Conservation (phyloP, 2,888 invertebrate species). For the Drosophila maculinotata region DNA sequence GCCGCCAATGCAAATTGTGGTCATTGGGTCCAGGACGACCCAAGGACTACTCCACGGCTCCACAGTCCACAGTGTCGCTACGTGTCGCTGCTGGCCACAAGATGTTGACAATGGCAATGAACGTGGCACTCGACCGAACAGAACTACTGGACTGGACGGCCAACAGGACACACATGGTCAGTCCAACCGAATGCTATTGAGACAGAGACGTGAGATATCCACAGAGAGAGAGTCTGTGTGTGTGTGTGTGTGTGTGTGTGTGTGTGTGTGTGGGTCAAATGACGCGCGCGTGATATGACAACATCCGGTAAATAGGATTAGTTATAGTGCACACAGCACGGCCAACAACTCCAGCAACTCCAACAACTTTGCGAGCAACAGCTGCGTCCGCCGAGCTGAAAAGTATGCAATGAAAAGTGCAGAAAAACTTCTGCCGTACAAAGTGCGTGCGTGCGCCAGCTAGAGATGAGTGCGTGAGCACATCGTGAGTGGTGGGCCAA, state of each 20-base stretch:
- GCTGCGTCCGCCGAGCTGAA: conserved; percentile 60
- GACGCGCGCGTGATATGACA: conserved; percentile 75
- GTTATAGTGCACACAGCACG: conserved; percentile 49
- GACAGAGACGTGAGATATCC: conserved; percentile 50
- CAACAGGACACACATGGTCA: conserved; percentile 50
- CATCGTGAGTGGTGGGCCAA: background rate
- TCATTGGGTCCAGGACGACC: conserved; percentile 17
- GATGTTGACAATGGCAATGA: conserved; percentile 80
- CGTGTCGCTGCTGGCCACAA: conserved; percentile 70
- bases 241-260: conserved; percentile 7
- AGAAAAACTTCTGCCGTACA: conserved; percentile 41
- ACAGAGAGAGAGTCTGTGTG: conserved; percentile 9
- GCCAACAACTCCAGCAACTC: conserved; percentile 2
- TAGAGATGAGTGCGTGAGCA: conserved; percentile 21
- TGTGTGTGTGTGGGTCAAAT: conserved; percentile 64
- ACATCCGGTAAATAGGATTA: conserved; percentile 70
- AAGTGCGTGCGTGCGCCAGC: conserved; percentile 20
- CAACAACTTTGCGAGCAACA: conserved; percentile 56
- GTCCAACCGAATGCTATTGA: conserved; percentile 32
- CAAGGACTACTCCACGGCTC: background rate
- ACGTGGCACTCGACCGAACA: too few species aligned
- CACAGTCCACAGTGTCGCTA: conserved; percentile 21
- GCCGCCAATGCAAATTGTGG: conserved; percentile 76
- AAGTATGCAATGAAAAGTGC: conserved; percentile 71
- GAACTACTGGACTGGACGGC: too few species aligned